Base-by-base conservation (phyloP, 2,888 invertebrate species). In the Philhelius pedissequus region DNA sequence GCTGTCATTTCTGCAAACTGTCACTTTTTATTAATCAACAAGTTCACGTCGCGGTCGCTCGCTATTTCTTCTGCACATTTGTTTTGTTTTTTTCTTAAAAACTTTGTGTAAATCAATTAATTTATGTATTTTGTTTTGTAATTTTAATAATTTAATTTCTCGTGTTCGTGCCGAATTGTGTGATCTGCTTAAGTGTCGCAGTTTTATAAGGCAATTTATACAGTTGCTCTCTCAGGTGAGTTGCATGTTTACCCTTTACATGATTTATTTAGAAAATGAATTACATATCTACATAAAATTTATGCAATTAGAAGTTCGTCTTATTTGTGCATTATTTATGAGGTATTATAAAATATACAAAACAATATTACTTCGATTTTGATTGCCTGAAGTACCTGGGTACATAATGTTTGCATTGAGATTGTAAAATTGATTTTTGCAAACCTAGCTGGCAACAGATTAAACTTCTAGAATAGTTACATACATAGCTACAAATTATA, bases 1-100 rank as follows among this genome's bases (percentile, higher is more conserved):
- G 50, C 83, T 83, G 82, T 78, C 78, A 78, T 52, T n/a, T 18
- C 35, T 32, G 30, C 40, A 45, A 45, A 60, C 71, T 84, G 84
- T 80, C 84, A 84, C 27, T 76, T 76, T 25, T 71, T 58, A 80
- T 80, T 84, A 84, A 84, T 84, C 84, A 84, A 84, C 84, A 84
- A 84, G 84, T 84, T 84, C 84, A 76, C 66, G 43, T 75, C 58
- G 79, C 48, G 45, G 48, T 48, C 64, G 32, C 22, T 64, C 11
- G 32, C 27, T 64, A 20, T 0, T 6, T n/a, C n/a, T 43, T 64
- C 48, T 11, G 32, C 48, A 13, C 13, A 73, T 75, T 83, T 83
- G 64, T 78, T 79, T 83, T 83, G 79, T 75, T 83, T 79, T 70
- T 56, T 40, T 27, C 13, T 52, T 52, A n/a, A 13, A n/a, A 70